These are phyloP conservation scores for Aricia artaxerxes DNA, from an alignment of 2,888 invertebrate genomes.

Conservation along the genomic window DNA sequence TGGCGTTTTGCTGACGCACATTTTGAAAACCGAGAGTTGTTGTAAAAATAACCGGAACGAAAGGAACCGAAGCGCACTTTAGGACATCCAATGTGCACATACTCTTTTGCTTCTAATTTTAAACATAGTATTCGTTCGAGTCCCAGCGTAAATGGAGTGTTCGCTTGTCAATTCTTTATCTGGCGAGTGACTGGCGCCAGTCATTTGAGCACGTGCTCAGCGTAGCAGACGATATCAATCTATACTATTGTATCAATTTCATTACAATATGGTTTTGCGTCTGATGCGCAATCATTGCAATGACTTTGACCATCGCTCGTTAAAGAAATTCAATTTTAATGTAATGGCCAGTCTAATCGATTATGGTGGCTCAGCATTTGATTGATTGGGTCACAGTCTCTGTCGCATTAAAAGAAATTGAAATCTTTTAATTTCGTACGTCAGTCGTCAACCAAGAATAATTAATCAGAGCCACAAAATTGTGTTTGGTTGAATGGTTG, in stretches of 20 bases:
- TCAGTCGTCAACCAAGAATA: too few relatives aligned
- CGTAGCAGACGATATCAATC: slow-evolving; percentile 31
- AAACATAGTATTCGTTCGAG: not conserved
- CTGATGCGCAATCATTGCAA: slow-evolving; percentile 43
- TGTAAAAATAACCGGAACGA: too few relatives aligned
- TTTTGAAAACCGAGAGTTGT: too few relatives aligned
- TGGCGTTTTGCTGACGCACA: too few relatives aligned
- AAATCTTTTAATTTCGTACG: too few relatives aligned
- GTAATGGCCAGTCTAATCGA: not conserved
- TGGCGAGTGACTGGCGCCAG: slow-evolving; percentile 48
- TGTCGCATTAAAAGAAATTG: too few relatives aligned
- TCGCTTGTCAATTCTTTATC: slow-evolving; percentile 15
- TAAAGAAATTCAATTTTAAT: not conserved
- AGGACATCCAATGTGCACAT: not conserved
- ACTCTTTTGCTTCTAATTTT: not conserved
- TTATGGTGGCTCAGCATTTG: not conserved
- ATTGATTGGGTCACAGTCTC: too few relatives aligned
- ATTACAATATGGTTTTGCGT: slow-evolving; percentile 34
- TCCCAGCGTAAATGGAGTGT: slow-evolving; percentile 17
- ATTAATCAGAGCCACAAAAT: not conserved
- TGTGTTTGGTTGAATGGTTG: not conserved
- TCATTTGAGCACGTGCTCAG: slow-evolving; percentile 43
- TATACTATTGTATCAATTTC: slow-evolving; percentile 39
- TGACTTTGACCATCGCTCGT: slow-evolving; percentile 32
- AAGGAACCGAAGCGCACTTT: not conserved